Base-by-base conservation (phyloP, 2,797 vertebrate genomes). In the Phoebastria nigripes region DNA sequence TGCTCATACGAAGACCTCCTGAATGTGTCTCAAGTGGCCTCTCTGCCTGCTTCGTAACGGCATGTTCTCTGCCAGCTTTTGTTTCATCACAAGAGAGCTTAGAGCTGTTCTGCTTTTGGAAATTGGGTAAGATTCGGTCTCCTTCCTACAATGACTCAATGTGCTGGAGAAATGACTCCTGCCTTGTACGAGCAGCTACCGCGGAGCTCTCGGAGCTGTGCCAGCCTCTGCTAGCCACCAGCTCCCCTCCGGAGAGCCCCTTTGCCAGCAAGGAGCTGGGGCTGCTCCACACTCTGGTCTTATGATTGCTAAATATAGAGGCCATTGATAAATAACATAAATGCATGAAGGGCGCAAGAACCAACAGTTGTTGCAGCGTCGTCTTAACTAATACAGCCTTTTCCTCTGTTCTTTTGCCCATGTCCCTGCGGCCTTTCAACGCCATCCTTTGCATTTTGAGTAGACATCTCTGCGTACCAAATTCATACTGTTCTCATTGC, bases 81-180 rank as follows among this genome's bases (percentile, higher is more conserved):
- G 65, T 93, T 96, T 93, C 87, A 70, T 62, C 84, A 83, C 47
- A 76, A 55, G 73, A 92, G 67, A 82, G 74, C 81, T 92, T 55
- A 81, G 71, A 90, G 86, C 71, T 78, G 74, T 81, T 94, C 89
- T 95, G 90, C 87, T 92, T 91, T 94, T 1, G 7, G 93, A 95
- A 95, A 94, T 92, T 91, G 93, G 61, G 93, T 95, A 96, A 94
- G 72, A 94, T 80, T 95, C 4, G 1, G 69, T 62, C 94, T 95
- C 87, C 84, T 96, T 95, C 89, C 93, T 95, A 81, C 89, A 81
- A 37, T 89, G 90, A 95, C 87, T 95, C 89, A 94, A 92, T 92
- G 72, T 87, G 69, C 92, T 62, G 31, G 35, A 94, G 76, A 95
- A 95, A 93, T 62, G 6, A 61, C 72, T 88, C 65, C 84, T 82